Conservation (phyloP, 1,140 invertebrate genomes). For the Teleopsis dalmanni region DNA sequence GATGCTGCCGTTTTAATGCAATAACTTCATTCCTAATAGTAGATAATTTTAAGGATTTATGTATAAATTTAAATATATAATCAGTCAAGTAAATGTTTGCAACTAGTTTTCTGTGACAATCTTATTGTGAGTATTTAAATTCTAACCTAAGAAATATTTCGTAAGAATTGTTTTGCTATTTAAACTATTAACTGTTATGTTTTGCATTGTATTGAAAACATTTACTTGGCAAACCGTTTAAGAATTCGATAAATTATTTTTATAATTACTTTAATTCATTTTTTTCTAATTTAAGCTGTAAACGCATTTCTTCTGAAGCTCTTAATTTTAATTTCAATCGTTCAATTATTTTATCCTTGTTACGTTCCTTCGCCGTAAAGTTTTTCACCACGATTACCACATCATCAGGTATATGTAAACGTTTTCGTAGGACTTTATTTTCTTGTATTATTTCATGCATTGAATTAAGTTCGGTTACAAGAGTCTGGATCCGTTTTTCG, state of each 20-base stretch:
- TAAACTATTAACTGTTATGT: too few relatives aligned
- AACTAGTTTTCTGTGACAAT: too few relatives aligned
- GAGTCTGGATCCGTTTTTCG: slow-evolving; percentile 30
- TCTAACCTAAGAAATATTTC: too few relatives aligned
- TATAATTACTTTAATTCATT: slow-evolving; percentile 26
- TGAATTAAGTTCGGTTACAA: slow-evolving; percentile 36
- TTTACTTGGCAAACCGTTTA: not conserved
- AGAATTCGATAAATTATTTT: too few relatives aligned
- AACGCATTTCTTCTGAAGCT: slow-evolving; percentile 37
- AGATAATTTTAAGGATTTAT: too few relatives aligned
- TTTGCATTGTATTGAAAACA: too few relatives aligned
- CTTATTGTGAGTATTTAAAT: too few relatives aligned
- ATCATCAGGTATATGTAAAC: slow-evolving; percentile 37
- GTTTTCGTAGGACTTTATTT: slow-evolving; percentile 28
- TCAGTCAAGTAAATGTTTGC: too few relatives aligned
- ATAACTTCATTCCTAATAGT: too few relatives aligned
- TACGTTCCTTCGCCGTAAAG: slow-evolving; percentile 31
- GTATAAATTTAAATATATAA: too few relatives aligned
- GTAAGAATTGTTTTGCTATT: too few relatives aligned
- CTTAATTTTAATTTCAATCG: slow-evolving; percentile 32
- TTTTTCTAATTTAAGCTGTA: slow-evolving; percentile 41
- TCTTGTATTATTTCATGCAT: slow-evolving; percentile 36
- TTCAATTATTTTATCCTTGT: slow-evolving; percentile 41
- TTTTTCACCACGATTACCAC: slow-evolving; percentile 32
- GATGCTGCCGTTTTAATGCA: not conserved